A percentile compares a stretch with the other conserved stretches of the same genome.
Conservation (phyloP, 2,113 vertebrate genomes). For the Aramus guarauna region DNA sequence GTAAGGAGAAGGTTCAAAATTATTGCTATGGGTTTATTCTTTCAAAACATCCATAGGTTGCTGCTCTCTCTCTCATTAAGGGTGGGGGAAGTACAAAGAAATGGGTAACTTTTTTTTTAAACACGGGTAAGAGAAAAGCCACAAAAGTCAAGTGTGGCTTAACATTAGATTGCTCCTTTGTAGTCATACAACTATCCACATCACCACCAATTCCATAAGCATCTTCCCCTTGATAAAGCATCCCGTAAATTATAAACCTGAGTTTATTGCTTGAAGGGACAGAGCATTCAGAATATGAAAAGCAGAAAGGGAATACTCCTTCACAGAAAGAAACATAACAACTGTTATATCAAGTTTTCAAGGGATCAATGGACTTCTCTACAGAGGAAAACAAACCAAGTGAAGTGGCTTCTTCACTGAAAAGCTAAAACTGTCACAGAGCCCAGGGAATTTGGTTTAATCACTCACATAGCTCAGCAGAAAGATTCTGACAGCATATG, state of each 20-base stretch:
- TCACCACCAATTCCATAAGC: background rate
- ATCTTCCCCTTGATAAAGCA: background rate
- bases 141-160: background rate
- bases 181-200: background rate
- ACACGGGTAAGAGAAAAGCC: background rate
- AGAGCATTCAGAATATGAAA: background rate
- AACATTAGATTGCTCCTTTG: rapidly evolving
- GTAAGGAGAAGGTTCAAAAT: background rate
- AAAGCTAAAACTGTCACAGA: background rate
- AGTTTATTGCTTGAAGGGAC: background rate
- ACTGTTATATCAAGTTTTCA: background rate
- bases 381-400: background rate
- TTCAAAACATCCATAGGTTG: background rate
- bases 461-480: background rate
- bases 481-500: background rate
- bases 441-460: background rate
- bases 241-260: background rate
- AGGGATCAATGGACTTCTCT: background rate
- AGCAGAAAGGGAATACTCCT: background rate
- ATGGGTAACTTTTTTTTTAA: background rate
- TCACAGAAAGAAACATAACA: background rate
- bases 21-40: background rate
- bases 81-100: background rate
- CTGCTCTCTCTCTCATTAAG: background rate
- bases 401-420: background rate